Base-by-base conservation (phyloP, 2,888 invertebrate species). In the Leucozona laternaria region DNA sequence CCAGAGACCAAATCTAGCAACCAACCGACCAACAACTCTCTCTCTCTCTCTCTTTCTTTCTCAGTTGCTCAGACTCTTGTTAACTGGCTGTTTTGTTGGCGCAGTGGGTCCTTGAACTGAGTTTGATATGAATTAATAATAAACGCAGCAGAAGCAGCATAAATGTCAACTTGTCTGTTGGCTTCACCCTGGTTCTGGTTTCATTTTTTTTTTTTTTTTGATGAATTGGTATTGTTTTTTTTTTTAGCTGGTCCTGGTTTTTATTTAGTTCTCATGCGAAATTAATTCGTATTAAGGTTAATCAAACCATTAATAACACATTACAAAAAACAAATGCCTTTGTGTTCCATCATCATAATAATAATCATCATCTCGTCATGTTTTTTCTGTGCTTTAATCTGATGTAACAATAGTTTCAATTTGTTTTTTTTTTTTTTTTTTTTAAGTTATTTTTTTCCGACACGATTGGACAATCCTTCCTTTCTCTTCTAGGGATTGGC, bases 21-120 rank as follows among this genome's bases (percentile, higher is more conserved):
- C 79, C 72, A 62, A 53, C 64, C 58, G 22, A 40, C 25, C 55
- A 55, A 68, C 55, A 55, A 66, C 66, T 79, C 79, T 53, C 72
- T 72, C 22, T 71, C 22, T 40, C 64, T 53, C 7, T 68, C 17
- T 77, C 22, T 31, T 57, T 66, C 34, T 62, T 28, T 53, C 8
- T 66, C 60, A 11, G n/a, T 37, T 15, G 15, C 22, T 60, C 37
- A 31, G 17, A 31, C 31, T 43, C 25, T 31, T 43, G 48, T 50
- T 20, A 37, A 50, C 64, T 81, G 81, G 31, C 11, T 45, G 50
- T 60, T n/a, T 71, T 73, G 72, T 73, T 79, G 55, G 68, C 68
- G 73, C 73, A 83, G 73, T 85, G 77, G 85, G 85, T 81, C 85
- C 85, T 81, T 85, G 85, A 85, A 85, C 85, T 81, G 85, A 70